Conservation (phyloP, 1,140 invertebrate genomes). For the Neodiprion fabricii region DNA sequence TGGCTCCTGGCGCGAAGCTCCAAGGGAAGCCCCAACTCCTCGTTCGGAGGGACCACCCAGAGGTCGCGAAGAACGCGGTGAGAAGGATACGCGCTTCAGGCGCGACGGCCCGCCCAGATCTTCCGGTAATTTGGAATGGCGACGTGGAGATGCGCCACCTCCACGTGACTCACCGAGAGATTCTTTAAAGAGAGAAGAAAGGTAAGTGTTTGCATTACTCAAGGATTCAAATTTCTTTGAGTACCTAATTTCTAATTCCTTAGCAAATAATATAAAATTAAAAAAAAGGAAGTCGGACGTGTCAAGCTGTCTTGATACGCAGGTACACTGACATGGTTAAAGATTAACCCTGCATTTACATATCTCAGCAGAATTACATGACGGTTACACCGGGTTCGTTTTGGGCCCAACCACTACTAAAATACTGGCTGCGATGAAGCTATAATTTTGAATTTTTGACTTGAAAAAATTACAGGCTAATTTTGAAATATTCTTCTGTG, state of each 20-base stretch:
- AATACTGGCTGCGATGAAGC: too few relatives aligned
- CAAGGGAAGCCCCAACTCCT: neutral
- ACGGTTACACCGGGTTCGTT: too few relatives aligned
- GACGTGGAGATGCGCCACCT: constrained; percentile 9
- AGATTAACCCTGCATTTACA: too few relatives aligned
- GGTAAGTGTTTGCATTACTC: neutral
- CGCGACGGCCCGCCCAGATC: constrained; percentile 19
- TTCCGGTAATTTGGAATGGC: constrained; percentile 27
- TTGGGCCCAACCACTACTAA: too few relatives aligned
- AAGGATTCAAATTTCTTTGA: constrained; percentile 10
- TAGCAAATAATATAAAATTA: neutral
- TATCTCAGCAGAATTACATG: too few relatives aligned
- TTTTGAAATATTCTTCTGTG: too few relatives aligned
- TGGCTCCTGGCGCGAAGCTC: neutral
- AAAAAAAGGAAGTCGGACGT: too few relatives aligned
- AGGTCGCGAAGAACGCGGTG: constrained; percentile 24
- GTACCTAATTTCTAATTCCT: neutral
- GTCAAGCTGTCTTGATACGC: too few relatives aligned
- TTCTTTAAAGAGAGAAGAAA: constrained; percentile 24
- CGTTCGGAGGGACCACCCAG: neutral
- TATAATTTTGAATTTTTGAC: too few relatives aligned
- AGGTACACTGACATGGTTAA: too few relatives aligned
- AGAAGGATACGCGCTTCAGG: neutral
- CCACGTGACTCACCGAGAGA: constrained; percentile 22
- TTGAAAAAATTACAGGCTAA: too few relatives aligned